phyloP scores from a whole-genome alignment of 2,113 vertebrate genomes.

The Marcusenius ussheri region DNA sequence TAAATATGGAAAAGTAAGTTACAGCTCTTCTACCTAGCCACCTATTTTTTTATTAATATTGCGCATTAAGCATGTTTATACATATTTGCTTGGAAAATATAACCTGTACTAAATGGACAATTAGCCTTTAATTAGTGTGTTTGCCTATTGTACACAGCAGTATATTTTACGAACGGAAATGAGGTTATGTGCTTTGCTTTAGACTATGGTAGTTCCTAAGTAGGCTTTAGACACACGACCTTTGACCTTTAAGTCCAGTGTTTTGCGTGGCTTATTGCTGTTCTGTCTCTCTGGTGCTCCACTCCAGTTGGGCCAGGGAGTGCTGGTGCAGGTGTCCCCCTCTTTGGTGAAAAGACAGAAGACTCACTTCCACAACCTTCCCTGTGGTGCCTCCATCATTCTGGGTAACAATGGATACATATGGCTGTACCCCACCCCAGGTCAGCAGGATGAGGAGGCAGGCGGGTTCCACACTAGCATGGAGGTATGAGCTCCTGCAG shows the following conservation, averaged over 20 bases:
- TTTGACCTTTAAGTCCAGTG: background rate
- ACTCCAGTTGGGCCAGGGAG: conserved; percentile 81
- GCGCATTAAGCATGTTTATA: background rate
- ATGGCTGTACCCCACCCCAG: conserved; percentile 84
- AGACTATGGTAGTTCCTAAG: background rate
- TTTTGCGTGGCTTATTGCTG: background rate
- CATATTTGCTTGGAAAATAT: background rate
- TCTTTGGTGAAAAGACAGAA: conserved; percentile 92
- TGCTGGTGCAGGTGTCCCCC: conserved; percentile 83
- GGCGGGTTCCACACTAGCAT: conserved; percentile 78
- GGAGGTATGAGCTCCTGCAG: conserved; percentile 61
- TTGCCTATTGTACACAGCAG: background rate
- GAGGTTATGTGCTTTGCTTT: background rate
- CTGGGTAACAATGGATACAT: conserved; percentile 91
- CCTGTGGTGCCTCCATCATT: conserved; percentile 86
- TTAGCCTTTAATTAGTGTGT: background rate
- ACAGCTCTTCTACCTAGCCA: background rate
- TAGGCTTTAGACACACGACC: background rate
- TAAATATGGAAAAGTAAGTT: conserved; percentile 87
- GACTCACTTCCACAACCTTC: conserved; percentile 91
- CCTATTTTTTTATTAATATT: background rate
- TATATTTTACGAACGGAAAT: background rate
- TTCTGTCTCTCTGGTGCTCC: background rate
- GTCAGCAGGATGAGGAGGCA: conserved; percentile 77
- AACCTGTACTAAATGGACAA: background rate